Base-by-base conservation (phyloP, 1,140 invertebrate genomes). In the Wasmannia auropunctata region DNA sequence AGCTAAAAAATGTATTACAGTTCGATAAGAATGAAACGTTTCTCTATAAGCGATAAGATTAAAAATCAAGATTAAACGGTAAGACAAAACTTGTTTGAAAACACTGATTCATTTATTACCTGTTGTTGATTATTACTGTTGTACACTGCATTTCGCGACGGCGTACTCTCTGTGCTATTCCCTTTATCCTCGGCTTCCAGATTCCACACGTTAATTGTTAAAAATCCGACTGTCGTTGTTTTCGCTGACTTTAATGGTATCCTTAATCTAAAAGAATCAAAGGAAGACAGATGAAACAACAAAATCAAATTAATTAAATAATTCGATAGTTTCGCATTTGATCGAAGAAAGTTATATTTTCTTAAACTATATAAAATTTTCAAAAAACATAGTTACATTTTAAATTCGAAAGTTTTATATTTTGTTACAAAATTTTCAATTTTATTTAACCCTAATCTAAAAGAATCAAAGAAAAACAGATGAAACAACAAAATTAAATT, bases 161-260 rank as follows among this genome's bases (percentile, higher is more conserved):
- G 96, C 6, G 96, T 97, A 69, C 97, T 97, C 88, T 97, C 97
- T 0, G 97, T 97, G 86, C 97, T 97, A 31, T 96, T 96, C 19
- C 96, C 96, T 72, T 96, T 96, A 86, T 97, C 97, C 75, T 97
- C 97, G 5, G 96, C 96, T 91, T 98, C 98, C 31, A 98, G 95
- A 49, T 97, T 97, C 97, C 98, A 98, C 0, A 97, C 97, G 86
- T 97, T 97, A 7, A 98, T 96, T 5, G 98, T 98, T 19, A 98
- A 96, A 95, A 98, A 98, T 3, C 98, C 98, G 51, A 97, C 96
- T 6, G 97, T 97, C 80, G 96, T 96, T 49, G 96, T 96, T 86
- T 96, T 96, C 25, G 95, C 93, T 0, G 95, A 96, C 72, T 96
- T 95, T 37, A 97, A 92, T 14, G 96, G 96, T 86, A 97, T 96